These are phyloP conservation scores for Zelostemma sp. DNA, from an alignment of 1,140 invertebrate species.

Conservation along the genomic window DNA sequence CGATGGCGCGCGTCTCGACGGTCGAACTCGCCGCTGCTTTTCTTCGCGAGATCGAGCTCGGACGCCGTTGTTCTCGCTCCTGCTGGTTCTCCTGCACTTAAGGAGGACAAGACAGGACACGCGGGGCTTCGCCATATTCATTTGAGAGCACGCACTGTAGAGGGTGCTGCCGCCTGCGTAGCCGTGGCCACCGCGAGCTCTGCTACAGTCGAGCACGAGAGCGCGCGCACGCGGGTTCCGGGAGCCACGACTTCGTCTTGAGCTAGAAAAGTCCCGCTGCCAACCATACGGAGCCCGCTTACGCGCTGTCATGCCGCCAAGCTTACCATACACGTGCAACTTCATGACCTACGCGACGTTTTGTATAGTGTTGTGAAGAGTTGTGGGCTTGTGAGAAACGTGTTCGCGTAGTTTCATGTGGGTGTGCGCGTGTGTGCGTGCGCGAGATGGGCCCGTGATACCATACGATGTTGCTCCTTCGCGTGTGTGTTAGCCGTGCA, in stretches of 20 bases:
- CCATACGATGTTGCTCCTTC: background rate
- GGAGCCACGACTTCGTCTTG: background rate
- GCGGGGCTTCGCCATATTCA: too few relatives aligned
- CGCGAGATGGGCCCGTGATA: background rate
- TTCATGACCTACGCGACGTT: background rate
- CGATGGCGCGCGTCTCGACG: constrained; percentile 27
- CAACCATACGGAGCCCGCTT: background rate
- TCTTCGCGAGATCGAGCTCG: constrained; percentile 25
- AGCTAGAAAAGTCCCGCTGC: background rate
- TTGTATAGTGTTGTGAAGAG: background rate
- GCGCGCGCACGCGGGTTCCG: background rate
- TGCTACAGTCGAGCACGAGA: constrained; percentile 34
- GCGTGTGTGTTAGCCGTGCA: background rate
- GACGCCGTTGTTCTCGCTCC: background rate
- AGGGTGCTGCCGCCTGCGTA: constrained; percentile 39
- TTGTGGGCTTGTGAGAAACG: background rate
- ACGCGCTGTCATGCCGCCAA: background rate
- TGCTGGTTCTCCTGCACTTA: background rate
- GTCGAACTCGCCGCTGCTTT: constrained; percentile 17
- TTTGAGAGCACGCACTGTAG: constrained; percentile 29
- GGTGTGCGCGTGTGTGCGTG: background rate
- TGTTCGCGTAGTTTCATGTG: background rate
- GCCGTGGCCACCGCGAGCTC: constrained; percentile 2
- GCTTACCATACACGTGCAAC: background rate
- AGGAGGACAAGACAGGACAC: constrained; percentile 3